phyloP scores from a whole-genome alignment of 2,797 vertebrate genomes.

The Tamandua tetradactyla region DNA sequence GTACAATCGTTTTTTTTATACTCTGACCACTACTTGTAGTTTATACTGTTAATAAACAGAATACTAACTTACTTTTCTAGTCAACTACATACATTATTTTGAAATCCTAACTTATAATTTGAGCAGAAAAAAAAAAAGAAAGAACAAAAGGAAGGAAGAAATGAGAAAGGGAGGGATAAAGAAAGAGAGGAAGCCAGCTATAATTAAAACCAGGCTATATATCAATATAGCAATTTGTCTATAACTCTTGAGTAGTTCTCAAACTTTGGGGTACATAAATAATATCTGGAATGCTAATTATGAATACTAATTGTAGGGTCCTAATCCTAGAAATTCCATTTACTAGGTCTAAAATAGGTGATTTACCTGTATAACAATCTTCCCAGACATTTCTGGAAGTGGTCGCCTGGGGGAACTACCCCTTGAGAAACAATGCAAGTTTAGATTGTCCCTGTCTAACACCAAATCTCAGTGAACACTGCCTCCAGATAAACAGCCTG shows the following conservation, averaged over 20 bases:
- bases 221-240: not conserved
- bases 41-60: not conserved
- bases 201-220: not conserved
- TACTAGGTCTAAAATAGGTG: not conserved
- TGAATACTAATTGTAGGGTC: not conserved
- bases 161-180: accelerated
- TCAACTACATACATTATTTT: constrained; percentile 25
- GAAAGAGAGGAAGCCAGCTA: not conserved
- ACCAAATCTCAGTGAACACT: not conserved
- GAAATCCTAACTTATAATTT: not conserved
- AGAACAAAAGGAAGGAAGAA: not conserved
- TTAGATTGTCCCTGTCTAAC: constrained; percentile 13
- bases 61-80: not conserved
- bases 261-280: not conserved
- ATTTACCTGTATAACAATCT: not conserved
- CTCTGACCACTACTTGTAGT: not conserved
- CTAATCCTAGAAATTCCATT: not conserved
- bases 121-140: not conserved
- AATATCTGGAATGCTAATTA: not conserved
- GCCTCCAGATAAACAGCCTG: constrained; percentile 23
- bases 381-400: not conserved
- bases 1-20: not conserved
- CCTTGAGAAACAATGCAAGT: constrained; percentile 14
- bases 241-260: not conserved
- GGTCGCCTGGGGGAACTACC: not conserved